Base-by-base conservation (phyloP, 2,113 vertebrate genomes). In the Sapajus apella region DNA sequence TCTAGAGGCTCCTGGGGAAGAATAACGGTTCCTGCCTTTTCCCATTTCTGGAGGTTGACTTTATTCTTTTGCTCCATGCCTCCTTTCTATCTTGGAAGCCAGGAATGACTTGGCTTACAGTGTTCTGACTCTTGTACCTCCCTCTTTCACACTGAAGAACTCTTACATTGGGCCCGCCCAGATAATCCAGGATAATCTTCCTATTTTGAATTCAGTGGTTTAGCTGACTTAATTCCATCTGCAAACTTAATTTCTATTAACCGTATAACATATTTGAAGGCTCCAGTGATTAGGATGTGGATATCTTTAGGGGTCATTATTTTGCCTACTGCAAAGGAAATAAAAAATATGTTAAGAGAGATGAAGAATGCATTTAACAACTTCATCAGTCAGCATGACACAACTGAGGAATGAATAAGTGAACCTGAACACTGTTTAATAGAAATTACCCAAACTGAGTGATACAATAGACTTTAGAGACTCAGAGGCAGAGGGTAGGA, bases 31-130 rank as follows among this genome's bases (percentile, higher is more conserved):
- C 37, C 85, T 88, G 40, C 40, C 11, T 32, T 73, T 83, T 21
- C 6, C 8, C 13, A 2, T 20, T 73, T 52, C 43, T 23, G 3
- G 55, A 73, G 11, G 14, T 11, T 10, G 52, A 43, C 25, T 37
- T 5, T 2, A 3, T 32, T 61, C 30, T 25, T 58, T 81, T 43
- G 21, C 6, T 8, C 37, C 4, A 14, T 27, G 0, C 5, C 47
- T 18, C 5, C 21, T 75, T 40, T 18, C 23, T 88, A 13, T 52
- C 30, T 45, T 45, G 30, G n/a, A 68, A 40, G 14, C 5, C 21
- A 55, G 27, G 11, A 76, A 45, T 14, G 6, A 73, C 12, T 14
- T 30, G 27, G 61, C 61, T 64, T 64, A 64, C 30, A 64, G 27
- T 64, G 61, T 30, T 64, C 61, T 2, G 27, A 64, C 61, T 64